Conservation (phyloP, 2,113 vertebrate genomes). For the Cryptotis parvus region DNA sequence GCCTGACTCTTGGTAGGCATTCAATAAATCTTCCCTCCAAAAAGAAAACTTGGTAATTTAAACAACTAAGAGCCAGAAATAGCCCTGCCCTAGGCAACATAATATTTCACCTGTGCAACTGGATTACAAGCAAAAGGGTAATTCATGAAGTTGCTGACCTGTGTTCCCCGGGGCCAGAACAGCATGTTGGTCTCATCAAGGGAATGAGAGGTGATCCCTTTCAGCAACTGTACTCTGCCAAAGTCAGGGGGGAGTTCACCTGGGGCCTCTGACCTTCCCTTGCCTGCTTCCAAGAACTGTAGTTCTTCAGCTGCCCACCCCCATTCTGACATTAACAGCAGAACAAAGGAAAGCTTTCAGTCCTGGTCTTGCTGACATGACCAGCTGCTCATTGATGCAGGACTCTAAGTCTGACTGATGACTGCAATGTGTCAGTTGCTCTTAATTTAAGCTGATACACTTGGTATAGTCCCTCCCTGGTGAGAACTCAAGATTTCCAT, state of each 20-base stretch:
- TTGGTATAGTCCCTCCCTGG: background rate
- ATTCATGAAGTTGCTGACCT: conserved; percentile 77
- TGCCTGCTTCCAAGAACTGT: background rate
- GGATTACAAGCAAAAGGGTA: conserved; percentile 73
- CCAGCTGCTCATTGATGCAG: background rate
- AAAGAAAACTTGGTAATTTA: conserved; percentile 64
- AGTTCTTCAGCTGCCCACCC: background rate
- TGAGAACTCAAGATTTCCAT: background rate
- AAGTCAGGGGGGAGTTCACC: conserved; percentile 36
- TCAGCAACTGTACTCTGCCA: background rate
- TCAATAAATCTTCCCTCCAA: conserved; percentile 59
- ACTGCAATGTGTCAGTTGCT: background rate
- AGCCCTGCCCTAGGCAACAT: conserved; percentile 69
- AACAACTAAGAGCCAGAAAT: conserved; percentile 61
- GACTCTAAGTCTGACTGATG: no score
- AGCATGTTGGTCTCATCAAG: conserved; percentile 60
- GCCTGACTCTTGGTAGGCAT: conserved; percentile 40
- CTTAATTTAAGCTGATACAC: background rate
- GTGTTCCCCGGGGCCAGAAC: conserved; percentile 41
- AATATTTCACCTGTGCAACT: conserved; percentile 77
- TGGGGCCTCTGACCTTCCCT: background rate
- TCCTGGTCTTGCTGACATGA: background rate
- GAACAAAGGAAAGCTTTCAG: background rate
- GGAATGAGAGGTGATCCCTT: conserved; percentile 56
- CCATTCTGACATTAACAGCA: background rate